A percentile compares a stretch with the other conserved stretches of the same genome.
phyloP scores from a whole-genome alignment of 2,113 vertebrate genomes.

The Gopherus flavomarginatus region DNA sequence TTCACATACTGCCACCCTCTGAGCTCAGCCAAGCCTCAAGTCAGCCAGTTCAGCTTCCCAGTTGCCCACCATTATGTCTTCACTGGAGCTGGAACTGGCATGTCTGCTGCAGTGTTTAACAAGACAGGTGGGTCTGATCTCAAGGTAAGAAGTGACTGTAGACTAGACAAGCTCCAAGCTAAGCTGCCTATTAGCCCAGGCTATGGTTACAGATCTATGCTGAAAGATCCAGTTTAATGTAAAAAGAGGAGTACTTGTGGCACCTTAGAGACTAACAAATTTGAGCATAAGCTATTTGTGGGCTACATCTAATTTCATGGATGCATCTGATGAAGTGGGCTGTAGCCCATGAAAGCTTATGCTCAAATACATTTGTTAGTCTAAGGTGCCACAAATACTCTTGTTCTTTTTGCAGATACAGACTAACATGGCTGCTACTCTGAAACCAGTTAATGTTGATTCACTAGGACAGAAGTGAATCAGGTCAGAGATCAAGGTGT shows the following conservation, averaged over 20 bases:
- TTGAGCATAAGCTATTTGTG: too few relatives aligned
- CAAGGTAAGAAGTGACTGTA: background rate
- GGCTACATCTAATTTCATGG: too few relatives aligned
- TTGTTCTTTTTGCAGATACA: too few relatives aligned
- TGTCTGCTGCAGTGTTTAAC: background rate
- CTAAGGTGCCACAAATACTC: too few relatives aligned
- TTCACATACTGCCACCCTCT: background rate
- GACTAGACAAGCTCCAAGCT: background rate
- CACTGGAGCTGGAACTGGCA: background rate
- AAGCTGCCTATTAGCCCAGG: background rate
- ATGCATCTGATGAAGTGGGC: too few relatives aligned
- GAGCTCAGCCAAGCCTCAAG: background rate
- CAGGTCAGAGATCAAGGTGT: background rate
- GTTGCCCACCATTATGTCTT: background rate
- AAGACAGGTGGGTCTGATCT: background rate
- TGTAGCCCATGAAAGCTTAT: too few relatives aligned
- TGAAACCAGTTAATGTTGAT: background rate
- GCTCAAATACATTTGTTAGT: too few relatives aligned
- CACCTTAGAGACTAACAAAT: too few relatives aligned
- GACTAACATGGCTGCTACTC: too few relatives aligned
- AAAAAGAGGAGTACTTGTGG: too few relatives aligned
- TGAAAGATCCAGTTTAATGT: background rate
- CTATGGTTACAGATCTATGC: background rate
- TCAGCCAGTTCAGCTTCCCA: background rate
- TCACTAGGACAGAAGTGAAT: background rate